These are phyloP conservation scores for Meghimatium bilineatum DNA, from an alignment of 2,888 invertebrate species.

Conservation along the genomic window DNA sequence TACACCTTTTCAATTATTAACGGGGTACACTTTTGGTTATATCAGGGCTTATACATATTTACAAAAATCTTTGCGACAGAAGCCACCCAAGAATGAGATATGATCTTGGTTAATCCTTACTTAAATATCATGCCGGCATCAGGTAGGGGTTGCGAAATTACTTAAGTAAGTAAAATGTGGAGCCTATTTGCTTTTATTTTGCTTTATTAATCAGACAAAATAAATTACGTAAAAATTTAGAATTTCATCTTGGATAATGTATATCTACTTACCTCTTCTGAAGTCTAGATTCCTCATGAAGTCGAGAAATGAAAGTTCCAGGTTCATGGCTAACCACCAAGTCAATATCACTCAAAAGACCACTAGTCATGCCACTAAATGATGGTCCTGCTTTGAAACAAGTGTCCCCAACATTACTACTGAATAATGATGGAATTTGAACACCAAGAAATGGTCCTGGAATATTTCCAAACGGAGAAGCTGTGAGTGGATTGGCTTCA, in stretches of 20 bases:
- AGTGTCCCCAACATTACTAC: not conserved
- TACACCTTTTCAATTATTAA: too few relatives aligned
- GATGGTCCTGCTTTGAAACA: not conserved
- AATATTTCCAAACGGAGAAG: conserved; percentile 29
- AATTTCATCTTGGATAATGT: not conserved
- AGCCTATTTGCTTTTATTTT: too few relatives aligned
- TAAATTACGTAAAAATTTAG: not conserved
- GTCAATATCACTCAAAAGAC: conserved; percentile 31
- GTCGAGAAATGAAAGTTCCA: conserved; percentile 24
- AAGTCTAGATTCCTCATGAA: conserved; percentile 24
- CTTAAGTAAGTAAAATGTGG: too few relatives aligned
- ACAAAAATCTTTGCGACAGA: too few relatives aligned
- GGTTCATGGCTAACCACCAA: conserved; percentile 33
- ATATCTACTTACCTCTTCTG: conserved; percentile 30
- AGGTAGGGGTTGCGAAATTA: too few relatives aligned
- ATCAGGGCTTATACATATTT: too few relatives aligned
- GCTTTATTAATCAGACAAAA: not conserved
- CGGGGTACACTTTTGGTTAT: too few relatives aligned
- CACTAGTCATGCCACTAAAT: not conserved
- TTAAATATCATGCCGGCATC: too few relatives aligned
- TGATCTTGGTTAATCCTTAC: too few relatives aligned
- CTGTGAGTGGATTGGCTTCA: conserved; percentile 14
- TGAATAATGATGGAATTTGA: not conserved
- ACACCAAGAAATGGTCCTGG: conserved; percentile 23
- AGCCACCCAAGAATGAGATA: too few relatives aligned